These are phyloP conservation scores for Meandrusa payeni DNA, from an alignment of 2,888 invertebrate genomes.

Conservation along the genomic window DNA sequence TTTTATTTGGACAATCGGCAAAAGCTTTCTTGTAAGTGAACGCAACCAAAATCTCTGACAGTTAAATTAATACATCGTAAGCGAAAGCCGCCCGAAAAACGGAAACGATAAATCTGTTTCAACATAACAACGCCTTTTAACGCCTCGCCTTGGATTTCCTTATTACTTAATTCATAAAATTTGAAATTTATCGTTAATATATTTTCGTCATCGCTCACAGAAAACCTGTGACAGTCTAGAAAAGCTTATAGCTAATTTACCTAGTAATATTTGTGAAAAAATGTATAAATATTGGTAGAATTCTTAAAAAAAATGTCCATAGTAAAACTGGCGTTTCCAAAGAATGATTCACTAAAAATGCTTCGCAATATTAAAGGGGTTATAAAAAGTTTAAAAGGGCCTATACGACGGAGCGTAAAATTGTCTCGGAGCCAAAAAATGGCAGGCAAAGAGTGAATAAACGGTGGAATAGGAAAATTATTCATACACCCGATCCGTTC, in stretches of 20 bases:
- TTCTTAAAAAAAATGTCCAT: too few relatives aligned
- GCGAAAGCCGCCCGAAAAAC: constrained; percentile 4
- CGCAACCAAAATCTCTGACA: background rate
- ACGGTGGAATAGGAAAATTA: constrained; percentile 64
- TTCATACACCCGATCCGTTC: constrained; percentile 60
- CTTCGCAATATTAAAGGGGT: too few relatives aligned
- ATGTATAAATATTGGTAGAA: too few relatives aligned
- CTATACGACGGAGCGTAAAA: constrained; percentile 55
- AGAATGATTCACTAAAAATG: too few relatives aligned
- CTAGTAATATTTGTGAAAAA: too few relatives aligned
- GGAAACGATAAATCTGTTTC: constrained; percentile 2
- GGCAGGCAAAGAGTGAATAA: constrained; percentile 57
- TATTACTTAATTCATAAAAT: background rate
- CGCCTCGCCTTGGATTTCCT: background rate
- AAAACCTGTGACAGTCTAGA: too few relatives aligned
- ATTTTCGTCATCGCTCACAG: too few relatives aligned
- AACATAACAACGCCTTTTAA: constrained; percentile 1
- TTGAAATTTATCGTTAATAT: too few relatives aligned
- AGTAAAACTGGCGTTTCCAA: too few relatives aligned
- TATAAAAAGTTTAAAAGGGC: constrained; percentile 30
- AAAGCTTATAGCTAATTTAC: too few relatives aligned
- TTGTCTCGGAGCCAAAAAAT: constrained; percentile 48
- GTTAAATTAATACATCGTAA: constrained; percentile 6
- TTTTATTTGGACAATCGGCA: too few relatives aligned
- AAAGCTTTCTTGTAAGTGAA: too few relatives aligned